Evolutionary conservation across 2,113 vertebrate species (phyloP).

Genomic region (Heloderma charlesbogerti): DNA sequence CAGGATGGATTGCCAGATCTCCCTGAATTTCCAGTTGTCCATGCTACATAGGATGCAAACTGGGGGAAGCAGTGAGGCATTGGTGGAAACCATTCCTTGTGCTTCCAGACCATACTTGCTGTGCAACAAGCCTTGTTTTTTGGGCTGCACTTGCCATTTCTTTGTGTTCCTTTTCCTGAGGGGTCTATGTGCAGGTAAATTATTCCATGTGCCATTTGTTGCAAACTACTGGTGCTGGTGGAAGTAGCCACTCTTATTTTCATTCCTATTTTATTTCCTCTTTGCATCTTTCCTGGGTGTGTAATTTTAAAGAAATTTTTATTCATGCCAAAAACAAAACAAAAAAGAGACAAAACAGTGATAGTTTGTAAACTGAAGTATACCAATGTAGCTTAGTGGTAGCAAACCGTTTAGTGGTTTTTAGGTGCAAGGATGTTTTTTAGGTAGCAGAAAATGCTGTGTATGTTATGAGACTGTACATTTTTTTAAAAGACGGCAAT

Average conservation of each 20-base stretch:
- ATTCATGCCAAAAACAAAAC: constrained; percentile 81
- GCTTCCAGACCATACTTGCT: constrained; percentile 63
- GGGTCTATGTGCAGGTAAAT: constrained; percentile 78
- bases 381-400: constrained; percentile 80
- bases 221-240: constrained; percentile 81
- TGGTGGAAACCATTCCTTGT: constrained; percentile 61
- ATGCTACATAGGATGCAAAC: neutral
- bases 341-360: constrained; percentile 68
- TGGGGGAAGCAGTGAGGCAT: neutral
- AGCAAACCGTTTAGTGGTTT: constrained; percentile 71
- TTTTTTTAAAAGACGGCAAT: constrained; percentile 79
- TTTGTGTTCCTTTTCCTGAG: constrained; percentile 64
- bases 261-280: neutral
- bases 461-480: constrained; percentile 84
- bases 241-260: constrained; percentile 76
- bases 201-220: constrained; percentile 79
- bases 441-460: constrained; percentile 76
- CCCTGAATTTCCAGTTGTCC: neutral
- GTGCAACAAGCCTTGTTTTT: constrained; percentile 52
- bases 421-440: constrained; percentile 80
- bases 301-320: constrained; percentile 78
- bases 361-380: constrained; percentile 83
- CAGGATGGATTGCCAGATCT: neutral
- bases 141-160: constrained; percentile 67
- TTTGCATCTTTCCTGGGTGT: constrained; percentile 76